Conservation (phyloP, 2,113 vertebrate genomes). For the Columba janthina region DNA sequence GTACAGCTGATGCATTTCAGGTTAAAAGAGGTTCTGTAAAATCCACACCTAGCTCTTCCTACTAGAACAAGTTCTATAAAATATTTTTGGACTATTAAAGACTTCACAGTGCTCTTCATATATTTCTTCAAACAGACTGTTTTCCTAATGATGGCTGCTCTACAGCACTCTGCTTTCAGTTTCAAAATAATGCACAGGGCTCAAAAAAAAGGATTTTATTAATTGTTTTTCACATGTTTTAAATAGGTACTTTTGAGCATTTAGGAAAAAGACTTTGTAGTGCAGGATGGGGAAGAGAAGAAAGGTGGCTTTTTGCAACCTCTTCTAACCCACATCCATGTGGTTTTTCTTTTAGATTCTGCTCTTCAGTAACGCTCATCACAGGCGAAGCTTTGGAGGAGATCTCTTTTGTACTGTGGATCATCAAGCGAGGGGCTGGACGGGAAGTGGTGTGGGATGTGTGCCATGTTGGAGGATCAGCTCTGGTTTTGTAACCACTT, state of each 20-base stretch:
- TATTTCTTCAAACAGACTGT: neutral
- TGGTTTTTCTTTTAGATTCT: constrained; percentile 2
- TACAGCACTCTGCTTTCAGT: neutral
- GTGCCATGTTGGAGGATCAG: neutral
- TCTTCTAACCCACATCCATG: neutral
- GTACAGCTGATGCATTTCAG: neutral
- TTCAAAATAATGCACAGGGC: neutral
- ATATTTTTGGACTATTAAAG: neutral
- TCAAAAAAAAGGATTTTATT: neutral
- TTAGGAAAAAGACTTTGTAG: neutral
- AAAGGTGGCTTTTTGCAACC: neutral
- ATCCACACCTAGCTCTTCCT: neutral
- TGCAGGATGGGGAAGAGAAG: neutral
- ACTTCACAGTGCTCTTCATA: neutral
- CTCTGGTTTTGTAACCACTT: neutral
- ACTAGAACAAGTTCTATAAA: neutral
- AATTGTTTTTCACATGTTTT: neutral
- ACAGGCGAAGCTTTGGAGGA: constrained; percentile 13
- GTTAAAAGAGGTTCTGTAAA: neutral
- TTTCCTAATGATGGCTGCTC: neutral
- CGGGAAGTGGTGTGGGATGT: neutral
- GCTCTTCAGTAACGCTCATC: neutral
- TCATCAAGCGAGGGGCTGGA: neutral
- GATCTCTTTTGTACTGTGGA: neutral
- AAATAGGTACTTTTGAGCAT: neutral